Evolutionary conservation across 2,113 vertebrate genomes (phyloP).

Genomic region (Takifugu flavidus): DNA sequence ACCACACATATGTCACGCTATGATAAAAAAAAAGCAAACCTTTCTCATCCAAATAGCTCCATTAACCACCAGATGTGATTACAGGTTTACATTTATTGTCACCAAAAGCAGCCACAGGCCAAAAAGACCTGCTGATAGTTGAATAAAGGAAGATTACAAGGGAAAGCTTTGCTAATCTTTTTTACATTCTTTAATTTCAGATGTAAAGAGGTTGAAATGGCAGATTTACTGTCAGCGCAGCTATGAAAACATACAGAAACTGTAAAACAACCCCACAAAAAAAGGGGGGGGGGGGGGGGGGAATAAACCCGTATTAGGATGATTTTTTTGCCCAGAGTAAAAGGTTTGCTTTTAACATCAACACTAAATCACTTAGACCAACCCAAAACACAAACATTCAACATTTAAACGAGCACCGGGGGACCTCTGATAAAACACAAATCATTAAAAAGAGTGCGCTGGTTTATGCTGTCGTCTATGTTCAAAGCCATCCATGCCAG

Average conservation of each 20-base stretch:
- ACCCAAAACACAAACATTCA: too few relatives aligned
- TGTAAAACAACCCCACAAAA: too few relatives aligned
- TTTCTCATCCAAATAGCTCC: slow-evolving; percentile 66
- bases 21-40: slow-evolving; percentile 64
- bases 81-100: slow-evolving; percentile 43
- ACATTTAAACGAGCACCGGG: too few relatives aligned
- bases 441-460: not conserved
- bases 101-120: too few relatives aligned
- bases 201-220: not conserved
- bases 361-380: too few relatives aligned
- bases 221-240: too few relatives aligned
- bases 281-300: too few relatives aligned
- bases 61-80: slow-evolving; percentile 56
- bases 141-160: not conserved
- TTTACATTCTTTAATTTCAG: not conserved
- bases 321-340: too few relatives aligned
- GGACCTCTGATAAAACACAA: not conserved
- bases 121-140: not conserved
- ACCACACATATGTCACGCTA: not conserved
- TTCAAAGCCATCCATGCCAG: slow-evolving; percentile 2
- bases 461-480: not conserved
- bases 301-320: too few relatives aligned
- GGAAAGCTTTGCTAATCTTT: not conserved
- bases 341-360: too few relatives aligned
- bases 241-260: too few relatives aligned